These are phyloP conservation scores for Halcyon badia DNA, from an alignment of 2,797 vertebrate genomes.

Conservation along the genomic window DNA sequence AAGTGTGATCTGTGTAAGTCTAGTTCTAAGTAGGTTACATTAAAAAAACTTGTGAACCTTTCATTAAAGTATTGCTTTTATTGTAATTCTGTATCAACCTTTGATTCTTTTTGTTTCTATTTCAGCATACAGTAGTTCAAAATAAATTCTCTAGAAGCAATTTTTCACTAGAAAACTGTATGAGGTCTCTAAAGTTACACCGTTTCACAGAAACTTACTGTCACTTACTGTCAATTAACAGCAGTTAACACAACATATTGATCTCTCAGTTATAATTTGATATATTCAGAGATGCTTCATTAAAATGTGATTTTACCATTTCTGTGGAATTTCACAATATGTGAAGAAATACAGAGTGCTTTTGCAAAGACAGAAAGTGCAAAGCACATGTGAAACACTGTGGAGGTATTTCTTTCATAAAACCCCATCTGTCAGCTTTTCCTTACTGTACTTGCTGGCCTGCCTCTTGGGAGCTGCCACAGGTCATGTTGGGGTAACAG, in stretches of 20 bases:
- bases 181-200: not conserved
- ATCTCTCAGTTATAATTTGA: not conserved
- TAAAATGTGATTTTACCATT: slow-evolving; percentile 35
- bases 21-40: not conserved
- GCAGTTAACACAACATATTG: not conserved
- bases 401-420: slow-evolving; percentile 19
- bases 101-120: not conserved
- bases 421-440: not conserved
- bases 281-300: not conserved
- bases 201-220: not conserved
- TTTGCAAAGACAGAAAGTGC: slow-evolving; percentile 10
- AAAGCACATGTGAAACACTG: not conserved
- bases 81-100: not conserved
- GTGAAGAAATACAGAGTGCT: not conserved
- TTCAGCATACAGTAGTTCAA: not conserved
- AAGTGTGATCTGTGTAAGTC: not conserved
- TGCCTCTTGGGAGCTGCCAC: not conserved
- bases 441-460: not conserved
- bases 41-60: not conserved
- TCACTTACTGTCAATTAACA: slow-evolving; percentile 2
- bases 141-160: not conserved
- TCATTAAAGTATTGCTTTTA: not conserved
- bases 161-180: not conserved
- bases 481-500: not conserved
- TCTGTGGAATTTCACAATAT: not conserved